Conservation (phyloP, 2,888 invertebrate species). For the Gastrophysa polygoni region DNA sequence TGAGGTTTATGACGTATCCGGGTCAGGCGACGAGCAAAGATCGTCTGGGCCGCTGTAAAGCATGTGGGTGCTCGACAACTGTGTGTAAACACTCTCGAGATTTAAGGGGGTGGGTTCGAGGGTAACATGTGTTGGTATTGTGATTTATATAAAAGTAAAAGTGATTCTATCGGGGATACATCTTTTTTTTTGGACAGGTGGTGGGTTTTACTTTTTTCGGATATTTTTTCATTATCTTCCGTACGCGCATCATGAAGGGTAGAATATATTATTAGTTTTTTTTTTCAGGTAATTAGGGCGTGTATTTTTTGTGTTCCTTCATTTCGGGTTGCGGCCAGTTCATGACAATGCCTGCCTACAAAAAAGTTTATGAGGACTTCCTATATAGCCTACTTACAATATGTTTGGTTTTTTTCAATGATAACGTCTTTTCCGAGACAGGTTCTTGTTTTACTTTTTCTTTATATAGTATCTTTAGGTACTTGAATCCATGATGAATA, state of each 20-base stretch:
- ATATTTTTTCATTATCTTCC: slow-evolving; percentile 19
- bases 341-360: slow-evolving; percentile 19
- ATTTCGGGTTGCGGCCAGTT: slow-evolving; percentile 15
- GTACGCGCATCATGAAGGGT: slow-evolving; percentile 15
- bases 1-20: slow-evolving; percentile 4
- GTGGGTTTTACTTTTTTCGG: slow-evolving; percentile 39
- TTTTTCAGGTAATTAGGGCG: slow-evolving; percentile 34
- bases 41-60: slow-evolving; percentile 33
- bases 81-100: slow-evolving; percentile 43
- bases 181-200: slow-evolving; percentile 45
- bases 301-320: slow-evolving; percentile 32
- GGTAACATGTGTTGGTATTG: slow-evolving; percentile 46
- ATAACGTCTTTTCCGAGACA: neutral
- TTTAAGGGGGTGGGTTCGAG: slow-evolving; percentile 41
- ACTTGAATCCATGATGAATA: too few species aligned
- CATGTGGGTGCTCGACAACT: slow-evolving; percentile 38
- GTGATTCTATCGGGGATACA: slow-evolving; percentile 39
- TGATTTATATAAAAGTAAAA: slow-evolving; percentile 43
- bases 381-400: slow-evolving; percentile 27
- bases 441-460: slow-evolving; percentile 2
- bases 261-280: slow-evolving; percentile 32
- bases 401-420: slow-evolving; percentile 32
- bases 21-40: slow-evolving; percentile 12
- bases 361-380: slow-evolving; percentile 14
- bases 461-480: too few species aligned